These are phyloP conservation scores for Adrianichthys oophorus DNA, from an alignment of 2,797 vertebrate genomes.

Conservation along the genomic window DNA sequence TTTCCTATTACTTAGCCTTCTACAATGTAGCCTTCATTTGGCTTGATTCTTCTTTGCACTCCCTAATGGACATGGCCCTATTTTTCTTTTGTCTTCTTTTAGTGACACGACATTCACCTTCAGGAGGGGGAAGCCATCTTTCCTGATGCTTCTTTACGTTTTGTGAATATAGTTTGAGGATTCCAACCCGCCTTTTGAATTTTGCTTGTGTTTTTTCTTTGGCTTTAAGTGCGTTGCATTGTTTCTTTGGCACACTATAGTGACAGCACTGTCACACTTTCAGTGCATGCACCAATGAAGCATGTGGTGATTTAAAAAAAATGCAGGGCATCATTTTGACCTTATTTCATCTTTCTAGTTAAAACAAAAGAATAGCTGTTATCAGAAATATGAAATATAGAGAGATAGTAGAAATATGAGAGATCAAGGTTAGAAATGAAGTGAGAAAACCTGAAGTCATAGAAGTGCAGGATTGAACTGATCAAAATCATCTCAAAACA, in stretches of 20 bases:
- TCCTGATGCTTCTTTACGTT: constrained; percentile 76
- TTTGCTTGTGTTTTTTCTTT: constrained; percentile 59
- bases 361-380: constrained; percentile 68
- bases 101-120: constrained; percentile 84
- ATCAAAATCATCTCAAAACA: no score
- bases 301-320: constrained; percentile 70
- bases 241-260: constrained; percentile 72
- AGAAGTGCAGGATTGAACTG: no score
- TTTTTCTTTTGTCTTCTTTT: constrained; percentile 83
- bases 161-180: constrained; percentile 78
- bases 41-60: constrained; percentile 69
- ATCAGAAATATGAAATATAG: no score
- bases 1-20: constrained; percentile 60
- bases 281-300: constrained; percentile 67
- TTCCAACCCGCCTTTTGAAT: constrained; percentile 63
- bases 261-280: constrained; percentile 72
- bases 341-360: constrained; percentile 73
- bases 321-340: constrained; percentile 74
- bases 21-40: constrained; percentile 75
- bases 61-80: constrained; percentile 83
- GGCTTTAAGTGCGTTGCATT: constrained; percentile 79
- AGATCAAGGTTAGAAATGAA: no score
- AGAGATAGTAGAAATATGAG: no score
- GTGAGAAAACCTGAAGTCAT: no score
- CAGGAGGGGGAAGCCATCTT: constrained; percentile 73